Base-by-base conservation (phyloP, 1,140 invertebrate genomes). In the Dendroctonus ponderosae region DNA sequence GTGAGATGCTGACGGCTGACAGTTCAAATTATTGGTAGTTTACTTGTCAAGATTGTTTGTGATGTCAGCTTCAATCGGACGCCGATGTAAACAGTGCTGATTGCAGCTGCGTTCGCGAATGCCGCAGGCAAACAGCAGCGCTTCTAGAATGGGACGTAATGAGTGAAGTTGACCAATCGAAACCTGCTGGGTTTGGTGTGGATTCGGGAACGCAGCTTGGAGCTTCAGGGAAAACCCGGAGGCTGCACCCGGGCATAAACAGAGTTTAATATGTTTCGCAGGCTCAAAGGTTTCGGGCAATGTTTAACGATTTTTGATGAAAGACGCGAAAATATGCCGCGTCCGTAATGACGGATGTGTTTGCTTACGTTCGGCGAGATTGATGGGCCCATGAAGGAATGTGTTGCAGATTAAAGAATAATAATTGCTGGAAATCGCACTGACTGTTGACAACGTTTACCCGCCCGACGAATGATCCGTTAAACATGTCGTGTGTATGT, bases 391-490 rank as follows among this genome's bases (percentile, higher is more conserved):
- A 38, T 12, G 46, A 61, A 41, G 46, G 60, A 62, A 62, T 62
- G 49, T 39, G 48, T 62, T 62, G 26, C 49, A 62, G 60, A 62
- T 52, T 62, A 52, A 62, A 62, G 48, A 62, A 62, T 62, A 62
- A 62, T 62, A 62, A 62, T 61, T 51, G 15, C 14, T 26, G 15
- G 48, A 44, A 41, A 8, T 8, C 37, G 46, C 7, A 7, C 14
- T 40, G 46, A 41, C 14, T 46, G 51, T 43, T 42, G 40, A 53
- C 40, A 62, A n/a, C 44, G n/a, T 37, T 40, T 41, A 26, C n/a
- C 37, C 12, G 41, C 0, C 37, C 39, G 53, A 9, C 40, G 53
- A 56, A 11, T 56, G 53, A 56, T 26, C 26, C 26, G 26, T 26
- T 26, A 26, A 26, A 26, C 26, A 26, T 26, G 26, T 26, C 26